A percentile compares a stretch with the other conserved stretches of the same genome.
phyloP scores from a whole-genome alignment of 2,797 vertebrate genomes.

The Tympanoctomys barrerae region DNA sequence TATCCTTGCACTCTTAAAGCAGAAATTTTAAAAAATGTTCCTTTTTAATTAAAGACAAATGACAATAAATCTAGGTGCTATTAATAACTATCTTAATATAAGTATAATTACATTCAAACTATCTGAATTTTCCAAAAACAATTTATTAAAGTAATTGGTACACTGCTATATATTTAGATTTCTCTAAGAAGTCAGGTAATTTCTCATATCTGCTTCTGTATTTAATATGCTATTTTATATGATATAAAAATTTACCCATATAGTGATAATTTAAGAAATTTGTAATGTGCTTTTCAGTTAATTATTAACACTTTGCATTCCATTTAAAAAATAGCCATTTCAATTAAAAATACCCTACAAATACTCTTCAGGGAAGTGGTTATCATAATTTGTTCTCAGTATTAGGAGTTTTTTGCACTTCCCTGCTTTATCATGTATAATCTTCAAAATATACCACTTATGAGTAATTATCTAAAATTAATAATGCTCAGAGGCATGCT shows the following conservation, averaged over 20 bases:
- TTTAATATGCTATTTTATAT: background rate
- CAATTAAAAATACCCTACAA: background rate
- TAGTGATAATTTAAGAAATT: background rate
- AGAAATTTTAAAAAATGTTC: background rate
- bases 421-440: background rate
- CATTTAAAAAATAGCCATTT: background rate
- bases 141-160: background rate
- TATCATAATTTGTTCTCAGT: background rate
- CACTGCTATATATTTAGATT: background rate
- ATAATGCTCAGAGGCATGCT: background rate
- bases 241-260: background rate
- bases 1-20: background rate
- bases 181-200: background rate
- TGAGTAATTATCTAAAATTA: background rate
- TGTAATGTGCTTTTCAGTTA: background rate
- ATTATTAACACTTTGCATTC: background rate
- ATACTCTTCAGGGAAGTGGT: background rate
- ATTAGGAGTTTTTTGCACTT: background rate
- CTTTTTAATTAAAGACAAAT: background rate
- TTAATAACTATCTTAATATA: background rate
- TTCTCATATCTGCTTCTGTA: background rate
- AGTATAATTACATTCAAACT: background rate
- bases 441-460: background rate
- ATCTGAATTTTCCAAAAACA: background rate
- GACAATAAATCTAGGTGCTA: background rate